These are phyloP conservation scores for Eleutherodactylus coqui DNA, from an alignment of 2,797 vertebrate species.

Conservation along the genomic window DNA sequence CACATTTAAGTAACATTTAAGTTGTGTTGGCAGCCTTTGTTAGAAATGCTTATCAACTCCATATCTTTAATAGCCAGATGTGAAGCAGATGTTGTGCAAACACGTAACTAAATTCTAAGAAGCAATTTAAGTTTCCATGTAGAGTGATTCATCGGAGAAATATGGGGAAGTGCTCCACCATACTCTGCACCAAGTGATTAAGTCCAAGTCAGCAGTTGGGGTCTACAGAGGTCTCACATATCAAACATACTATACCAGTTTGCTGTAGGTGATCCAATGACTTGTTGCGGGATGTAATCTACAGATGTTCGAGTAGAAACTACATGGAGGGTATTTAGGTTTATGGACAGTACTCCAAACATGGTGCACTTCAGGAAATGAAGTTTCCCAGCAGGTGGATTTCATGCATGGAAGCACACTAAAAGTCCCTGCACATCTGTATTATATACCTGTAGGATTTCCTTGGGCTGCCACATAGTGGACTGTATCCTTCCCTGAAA, in stretches of 20 bases:
- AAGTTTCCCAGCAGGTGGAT: background rate
- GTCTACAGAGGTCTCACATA: background rate
- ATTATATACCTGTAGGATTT: background rate
- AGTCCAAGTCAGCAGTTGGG: background rate
- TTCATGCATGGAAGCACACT: background rate
- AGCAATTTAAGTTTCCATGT: background rate
- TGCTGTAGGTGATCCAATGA: background rate
- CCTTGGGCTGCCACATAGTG: background rate
- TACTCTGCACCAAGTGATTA: background rate
- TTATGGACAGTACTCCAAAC: background rate
- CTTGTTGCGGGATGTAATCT: background rate
- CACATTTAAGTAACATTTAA: no score
- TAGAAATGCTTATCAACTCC: background rate
- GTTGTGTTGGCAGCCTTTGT: background rate
- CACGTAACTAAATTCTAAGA: background rate
- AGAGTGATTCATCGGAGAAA: constrained; percentile 35
- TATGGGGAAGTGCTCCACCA: background rate
- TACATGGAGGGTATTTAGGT: background rate
- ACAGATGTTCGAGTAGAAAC: background rate
- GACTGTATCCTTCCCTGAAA: background rate
- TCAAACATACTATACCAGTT: background rate
- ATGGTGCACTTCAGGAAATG: background rate
- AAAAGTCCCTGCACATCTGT: background rate
- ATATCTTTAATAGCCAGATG: background rate
- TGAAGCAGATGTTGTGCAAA: background rate